Evolutionary conservation across 2,797 vertebrate genomes (phyloP).

Genomic region (Balearica regulorum): DNA sequence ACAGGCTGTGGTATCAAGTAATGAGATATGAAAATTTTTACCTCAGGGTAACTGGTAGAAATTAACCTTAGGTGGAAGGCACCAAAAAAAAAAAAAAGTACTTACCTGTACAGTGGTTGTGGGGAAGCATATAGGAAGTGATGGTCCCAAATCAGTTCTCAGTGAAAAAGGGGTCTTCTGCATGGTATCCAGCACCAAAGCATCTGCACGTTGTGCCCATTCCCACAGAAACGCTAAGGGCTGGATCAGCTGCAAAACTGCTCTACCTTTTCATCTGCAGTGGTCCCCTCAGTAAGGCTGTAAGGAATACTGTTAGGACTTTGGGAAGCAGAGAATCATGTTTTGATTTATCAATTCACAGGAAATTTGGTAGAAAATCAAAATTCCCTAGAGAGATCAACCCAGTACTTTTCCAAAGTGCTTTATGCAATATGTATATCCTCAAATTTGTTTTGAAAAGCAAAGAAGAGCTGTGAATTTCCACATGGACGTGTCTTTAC

Average conservation of each 20-base stretch:
- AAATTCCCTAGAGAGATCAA: background rate
- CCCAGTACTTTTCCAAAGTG: background rate
- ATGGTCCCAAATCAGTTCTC: background rate
- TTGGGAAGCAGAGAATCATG: background rate
- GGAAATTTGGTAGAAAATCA: background rate
- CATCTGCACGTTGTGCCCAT: background rate
- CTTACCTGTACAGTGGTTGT: background rate
- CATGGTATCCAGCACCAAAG: background rate
- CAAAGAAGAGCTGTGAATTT: background rate
- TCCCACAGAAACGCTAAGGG: background rate
- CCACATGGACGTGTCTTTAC: background rate
- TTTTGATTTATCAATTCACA: background rate
- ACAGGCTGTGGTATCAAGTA: background rate
- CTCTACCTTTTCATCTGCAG: background rate
- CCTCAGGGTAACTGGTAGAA: background rate
- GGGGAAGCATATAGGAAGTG: background rate
- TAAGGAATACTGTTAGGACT: background rate
- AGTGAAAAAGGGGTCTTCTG: background rate
- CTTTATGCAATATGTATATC: background rate
- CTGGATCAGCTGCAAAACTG: background rate
- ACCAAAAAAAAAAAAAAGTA: background rate
- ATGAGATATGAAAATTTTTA: background rate
- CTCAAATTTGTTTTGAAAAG: background rate
- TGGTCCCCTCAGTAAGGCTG: background rate
- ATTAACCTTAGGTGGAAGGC: background rate